Evolutionary conservation across 2,888 invertebrate genomes (phyloP), one percentile per base, ranked within the genome.

Genomic region (Incurvaria masculella): DNA sequence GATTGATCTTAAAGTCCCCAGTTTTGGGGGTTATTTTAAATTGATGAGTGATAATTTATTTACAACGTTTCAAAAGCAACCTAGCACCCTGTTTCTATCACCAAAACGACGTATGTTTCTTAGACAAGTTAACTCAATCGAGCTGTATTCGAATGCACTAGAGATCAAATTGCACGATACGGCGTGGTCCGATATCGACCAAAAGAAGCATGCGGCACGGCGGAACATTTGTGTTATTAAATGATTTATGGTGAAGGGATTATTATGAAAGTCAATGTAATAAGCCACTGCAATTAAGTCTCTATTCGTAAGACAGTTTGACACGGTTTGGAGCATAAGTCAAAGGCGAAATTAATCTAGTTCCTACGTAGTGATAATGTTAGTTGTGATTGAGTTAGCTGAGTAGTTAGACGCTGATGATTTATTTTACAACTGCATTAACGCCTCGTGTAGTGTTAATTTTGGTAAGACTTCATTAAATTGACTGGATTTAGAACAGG

Each of bases 181-280:
- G n/a, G n/a, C n/a, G n/a, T n/a, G n/a, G n/a, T n/a, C n/a, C n/a
- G n/a, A n/a, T n/a, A n/a, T n/a, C n/a, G n/a, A n/a, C n/a, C n/a
- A n/a, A n/a, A n/a, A 76, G 75, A 70, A 72, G 69, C 62, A 68
- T 72, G n/a, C n/a, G n/a, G n/a, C n/a, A 75, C 72, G 74, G 72
- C 72, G 73, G 66, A 70, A 69, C 72, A 69, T 74, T 76, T 33
- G 72, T 73, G 76, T 75, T 76, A 78, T 76, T 75, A 76, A 75
- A 76, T 76, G 78, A 76, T 78, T 78, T 75, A 78, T 78, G 72
- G 68, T 66, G 63, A 65, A 68, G 74, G 72, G 72, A 76, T 76
- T 72, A 72, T 33, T 33, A 33, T 33, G 33, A 33, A n/a, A n/a
- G n/a, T n/a, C n/a, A n/a, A 33, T 33, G 14, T 33, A 14, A 33